A percentile compares a stretch with the other conserved stretches of the same genome.
Conservation (phyloP, 2,797 vertebrate species). For the Rhynchotus rufescens region DNA sequence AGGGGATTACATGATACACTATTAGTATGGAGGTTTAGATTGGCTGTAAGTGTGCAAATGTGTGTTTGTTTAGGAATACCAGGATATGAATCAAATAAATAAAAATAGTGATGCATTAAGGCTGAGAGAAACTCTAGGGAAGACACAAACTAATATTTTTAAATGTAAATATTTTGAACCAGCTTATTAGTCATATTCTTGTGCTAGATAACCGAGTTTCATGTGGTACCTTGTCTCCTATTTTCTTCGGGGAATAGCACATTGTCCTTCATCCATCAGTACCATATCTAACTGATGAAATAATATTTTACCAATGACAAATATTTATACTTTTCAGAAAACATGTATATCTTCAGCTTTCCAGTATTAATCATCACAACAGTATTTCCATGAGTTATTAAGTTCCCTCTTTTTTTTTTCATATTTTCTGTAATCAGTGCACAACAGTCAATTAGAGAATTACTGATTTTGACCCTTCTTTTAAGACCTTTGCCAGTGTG, state of each 20-base stretch:
- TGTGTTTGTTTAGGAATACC: slow-evolving; percentile 42
- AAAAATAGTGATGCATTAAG: slow-evolving; percentile 62
- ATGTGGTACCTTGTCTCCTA: neutral
- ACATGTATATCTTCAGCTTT: neutral
- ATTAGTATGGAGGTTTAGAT: slow-evolving; percentile 45
- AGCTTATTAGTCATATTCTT: slow-evolving; percentile 32
- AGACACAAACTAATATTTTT: slow-evolving; percentile 54
- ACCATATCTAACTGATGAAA: neutral
- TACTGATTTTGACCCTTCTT: neutral
- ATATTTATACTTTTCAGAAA: neutral
- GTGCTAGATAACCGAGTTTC: neutral
- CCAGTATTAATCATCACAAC: neutral
- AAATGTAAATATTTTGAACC: slow-evolving; percentile 62
- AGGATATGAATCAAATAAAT: slow-evolving; percentile 59
- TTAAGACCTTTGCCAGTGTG: neutral
- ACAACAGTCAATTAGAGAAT: neutral
- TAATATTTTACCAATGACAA: neutral
- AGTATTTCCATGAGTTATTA: neutral
- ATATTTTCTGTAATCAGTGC: neutral
- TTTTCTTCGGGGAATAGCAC: neutral
- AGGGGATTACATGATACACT: neutral
- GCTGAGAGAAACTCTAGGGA: slow-evolving; percentile 32
- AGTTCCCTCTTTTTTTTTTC: accelerated
- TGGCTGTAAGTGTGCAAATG: neutral
- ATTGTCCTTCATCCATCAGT: neutral